These are phyloP conservation scores for Columba livia DNA, from an alignment of 2,113 vertebrate species.

Conservation along the genomic window DNA sequence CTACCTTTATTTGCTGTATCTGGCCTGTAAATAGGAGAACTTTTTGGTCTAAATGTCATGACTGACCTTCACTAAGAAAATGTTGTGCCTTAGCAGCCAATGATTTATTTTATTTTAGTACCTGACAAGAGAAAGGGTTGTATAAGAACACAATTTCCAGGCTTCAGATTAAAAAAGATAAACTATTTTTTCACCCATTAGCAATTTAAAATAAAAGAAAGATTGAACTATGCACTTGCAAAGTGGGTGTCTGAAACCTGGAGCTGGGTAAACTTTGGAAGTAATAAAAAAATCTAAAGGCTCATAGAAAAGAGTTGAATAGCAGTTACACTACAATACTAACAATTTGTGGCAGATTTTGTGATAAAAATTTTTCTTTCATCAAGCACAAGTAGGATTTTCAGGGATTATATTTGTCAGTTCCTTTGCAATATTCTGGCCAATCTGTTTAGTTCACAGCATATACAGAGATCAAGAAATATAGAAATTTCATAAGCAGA, in stretches of 20 bases:
- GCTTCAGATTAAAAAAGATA: neutral
- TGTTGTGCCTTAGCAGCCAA: neutral
- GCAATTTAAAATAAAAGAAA: neutral
- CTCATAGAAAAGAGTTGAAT: neutral
- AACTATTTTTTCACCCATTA: neutral
- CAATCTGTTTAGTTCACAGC: neutral
- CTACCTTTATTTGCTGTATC: neutral
- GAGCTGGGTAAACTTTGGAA: neutral
- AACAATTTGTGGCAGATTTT: neutral
- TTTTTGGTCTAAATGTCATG: neutral
- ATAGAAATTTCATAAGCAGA: neutral
- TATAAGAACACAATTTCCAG: neutral
- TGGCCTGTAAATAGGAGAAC: neutral
- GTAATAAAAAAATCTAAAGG: neutral
- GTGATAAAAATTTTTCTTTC: neutral
- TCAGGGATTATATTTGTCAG: neutral
- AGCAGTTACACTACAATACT: neutral
- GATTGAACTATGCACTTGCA: neutral
- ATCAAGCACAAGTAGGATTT: neutral
- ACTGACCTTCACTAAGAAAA: neutral
- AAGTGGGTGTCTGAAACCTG: neutral
- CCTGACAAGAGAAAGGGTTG: neutral
- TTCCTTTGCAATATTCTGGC: neutral
- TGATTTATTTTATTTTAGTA: neutral
- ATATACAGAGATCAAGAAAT: neutral